A percentile compares a stretch with the other conserved stretches of the same genome.
Evolutionary conservation across 2,797 vertebrate species (phyloP).

Genomic region (Enteromius fasciolatus): DNA sequence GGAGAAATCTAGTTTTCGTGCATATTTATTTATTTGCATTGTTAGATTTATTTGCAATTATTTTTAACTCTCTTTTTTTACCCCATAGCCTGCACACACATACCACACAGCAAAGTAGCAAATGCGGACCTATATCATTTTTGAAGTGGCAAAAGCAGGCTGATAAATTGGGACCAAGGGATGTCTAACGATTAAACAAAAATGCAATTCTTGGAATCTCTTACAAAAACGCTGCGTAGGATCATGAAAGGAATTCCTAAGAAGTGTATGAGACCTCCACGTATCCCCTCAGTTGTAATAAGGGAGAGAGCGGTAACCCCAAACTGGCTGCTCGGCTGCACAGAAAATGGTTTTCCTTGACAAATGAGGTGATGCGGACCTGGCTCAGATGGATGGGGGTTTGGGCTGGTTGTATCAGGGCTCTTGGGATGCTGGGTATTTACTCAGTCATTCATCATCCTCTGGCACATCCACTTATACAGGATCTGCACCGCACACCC

Average conservation of each 20-base stretch:
- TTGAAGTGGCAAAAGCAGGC: not conserved
- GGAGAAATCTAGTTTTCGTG: not conserved
- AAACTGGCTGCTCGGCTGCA: constrained; percentile 66
- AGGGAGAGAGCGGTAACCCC: constrained; percentile 63
- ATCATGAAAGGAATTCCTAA: constrained; percentile 41
- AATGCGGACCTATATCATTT: constrained; percentile 50
- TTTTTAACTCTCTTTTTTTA: not conserved
- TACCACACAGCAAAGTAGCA: constrained; percentile 28
- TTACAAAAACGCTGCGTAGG: constrained; percentile 13
- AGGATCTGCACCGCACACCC: constrained; percentile 63
- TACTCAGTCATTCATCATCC: constrained; percentile 76
- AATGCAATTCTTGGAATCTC: constrained; percentile 35
- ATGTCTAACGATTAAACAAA: constrained; percentile 36
- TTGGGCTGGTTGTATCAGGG: constrained; percentile 65
- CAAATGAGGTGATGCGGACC: constrained; percentile 70
- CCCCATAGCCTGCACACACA: constrained; percentile 42
- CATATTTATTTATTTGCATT: not conserved
- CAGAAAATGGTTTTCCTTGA: constrained; percentile 72
- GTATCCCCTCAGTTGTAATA: constrained; percentile 45
- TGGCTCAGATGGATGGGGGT: constrained; percentile 70
- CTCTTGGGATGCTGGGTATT: constrained; percentile 72
- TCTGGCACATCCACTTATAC: constrained; percentile 72
- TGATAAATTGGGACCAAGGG: constrained; percentile 27
- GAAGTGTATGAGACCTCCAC: constrained; percentile 23
- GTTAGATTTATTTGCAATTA: not conserved